These are phyloP conservation scores for Cosmorhoe ocellata DNA, from an alignment of 2,888 invertebrate species.

Conservation along the genomic window DNA sequence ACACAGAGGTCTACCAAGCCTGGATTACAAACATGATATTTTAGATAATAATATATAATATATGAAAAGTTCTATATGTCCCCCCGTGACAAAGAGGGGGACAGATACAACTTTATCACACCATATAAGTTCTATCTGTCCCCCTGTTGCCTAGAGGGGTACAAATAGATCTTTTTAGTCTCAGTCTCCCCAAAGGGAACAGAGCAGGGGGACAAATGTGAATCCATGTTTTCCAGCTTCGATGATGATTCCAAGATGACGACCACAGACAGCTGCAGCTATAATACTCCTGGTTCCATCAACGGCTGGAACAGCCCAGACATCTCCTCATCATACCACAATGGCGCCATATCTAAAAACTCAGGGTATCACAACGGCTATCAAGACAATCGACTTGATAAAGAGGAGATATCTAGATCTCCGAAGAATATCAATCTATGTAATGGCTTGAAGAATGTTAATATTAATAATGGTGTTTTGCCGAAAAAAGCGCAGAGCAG, in stretches of 20 bases:
- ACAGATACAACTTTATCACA: too few species aligned
- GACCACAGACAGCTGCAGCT: slow-evolving; percentile 82
- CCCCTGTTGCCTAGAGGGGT: too few species aligned
- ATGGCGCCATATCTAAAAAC: slow-evolving; percentile 74
- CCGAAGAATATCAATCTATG: slow-evolving; percentile 73
- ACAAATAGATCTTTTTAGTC: too few species aligned
- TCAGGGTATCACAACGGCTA: slow-evolving; percentile 65
- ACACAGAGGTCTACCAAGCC: too few species aligned
- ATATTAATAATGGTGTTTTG: slow-evolving; percentile 69
- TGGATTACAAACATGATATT: too few species aligned
- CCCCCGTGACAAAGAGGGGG: too few species aligned
- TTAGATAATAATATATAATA: too few species aligned
- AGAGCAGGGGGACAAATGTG: too few species aligned
- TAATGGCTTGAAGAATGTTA: slow-evolving; percentile 73
- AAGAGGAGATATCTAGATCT: slow-evolving; percentile 49
- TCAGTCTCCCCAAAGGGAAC: too few species aligned
- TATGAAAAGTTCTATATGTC: too few species aligned
- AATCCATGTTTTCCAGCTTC: slow-evolving; percentile 59
- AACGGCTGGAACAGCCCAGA: slow-evolving; percentile 84
- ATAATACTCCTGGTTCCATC: slow-evolving; percentile 77
- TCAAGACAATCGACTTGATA: slow-evolving; percentile 55
- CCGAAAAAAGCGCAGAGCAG: slow-evolving; percentile 66
- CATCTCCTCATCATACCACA: slow-evolving; percentile 65
- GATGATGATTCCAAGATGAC: slow-evolving; percentile 83
- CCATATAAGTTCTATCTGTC: too few species aligned